Percentiles rank a stretch among this genome's conserved stretches.
Evolutionary conservation across 37 sponge, comb jelly and placozoan genomes (phyloP).

Genomic region (Spongilla lacustris): DNA sequence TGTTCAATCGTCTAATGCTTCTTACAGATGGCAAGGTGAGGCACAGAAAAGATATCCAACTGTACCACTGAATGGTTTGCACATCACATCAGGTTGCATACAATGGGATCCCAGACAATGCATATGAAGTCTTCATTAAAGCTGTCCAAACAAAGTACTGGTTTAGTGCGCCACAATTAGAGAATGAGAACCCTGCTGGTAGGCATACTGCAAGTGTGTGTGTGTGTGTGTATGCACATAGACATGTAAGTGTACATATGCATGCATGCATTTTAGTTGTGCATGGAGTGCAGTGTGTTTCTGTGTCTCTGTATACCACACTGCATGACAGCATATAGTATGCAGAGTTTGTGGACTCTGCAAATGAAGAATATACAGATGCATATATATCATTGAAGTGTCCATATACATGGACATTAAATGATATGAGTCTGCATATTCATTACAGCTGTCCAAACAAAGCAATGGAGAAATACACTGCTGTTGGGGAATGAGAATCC

Average conservation of each 20-base stretch:
- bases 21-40: slow-evolving; percentile 75
- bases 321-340: too few relatives aligned
- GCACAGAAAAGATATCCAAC: not conserved
- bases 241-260: not conserved
- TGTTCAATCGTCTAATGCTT: slow-evolving; percentile 67
- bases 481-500: slow-evolving; percentile 51
- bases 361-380: too few relatives aligned
- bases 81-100: slow-evolving; percentile 64
- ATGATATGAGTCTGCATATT: too few relatives aligned
- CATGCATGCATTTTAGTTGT: too few relatives aligned
- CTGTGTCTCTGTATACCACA: too few relatives aligned
- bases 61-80: not conserved
- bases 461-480: not conserved
- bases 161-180: not conserved
- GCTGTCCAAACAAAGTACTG: not conserved
- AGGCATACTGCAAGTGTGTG: not conserved
- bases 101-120: slow-evolving; percentile 63
- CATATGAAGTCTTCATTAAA: slow-evolving; percentile 70
- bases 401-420: too few relatives aligned
- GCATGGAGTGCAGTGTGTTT: too few relatives aligned
- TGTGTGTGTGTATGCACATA: not conserved
- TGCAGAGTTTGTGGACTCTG: too few relatives aligned
- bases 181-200: slow-evolving; percentile 62
- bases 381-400: too few relatives aligned
- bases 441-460: slow-evolving; percentile 20